Conservation (phyloP, 2,888 invertebrate species). For the Harpalus rubripes region DNA sequence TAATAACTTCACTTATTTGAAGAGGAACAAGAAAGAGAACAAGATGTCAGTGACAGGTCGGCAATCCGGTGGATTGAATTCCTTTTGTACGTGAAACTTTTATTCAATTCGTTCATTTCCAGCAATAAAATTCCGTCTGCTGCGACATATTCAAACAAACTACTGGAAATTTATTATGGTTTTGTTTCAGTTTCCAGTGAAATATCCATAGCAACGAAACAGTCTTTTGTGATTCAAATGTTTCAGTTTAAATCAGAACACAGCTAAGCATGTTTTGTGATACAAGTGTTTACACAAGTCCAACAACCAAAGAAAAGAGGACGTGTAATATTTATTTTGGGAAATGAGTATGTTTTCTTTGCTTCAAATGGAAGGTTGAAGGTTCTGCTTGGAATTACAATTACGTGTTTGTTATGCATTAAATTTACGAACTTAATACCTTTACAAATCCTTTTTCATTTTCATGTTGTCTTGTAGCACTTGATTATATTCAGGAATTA, state of each 20-base stretch:
- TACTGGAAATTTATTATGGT: slow-evolving; percentile 24
- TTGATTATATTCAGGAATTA: not conserved
- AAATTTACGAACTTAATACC: slow-evolving; percentile 20
- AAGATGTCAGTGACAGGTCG: slow-evolving; percentile 10
- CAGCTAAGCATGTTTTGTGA: slow-evolving; percentile 15
- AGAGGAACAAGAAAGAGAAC: not conserved
- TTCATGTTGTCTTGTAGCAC: not conserved
- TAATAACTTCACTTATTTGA: not conserved
- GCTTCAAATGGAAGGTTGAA: slow-evolving; percentile 1
- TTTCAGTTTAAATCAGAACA: slow-evolving; percentile 27
- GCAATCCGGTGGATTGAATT: slow-evolving; percentile 7
- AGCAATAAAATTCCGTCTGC: not conserved
- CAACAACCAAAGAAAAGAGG: slow-evolving; percentile 18
- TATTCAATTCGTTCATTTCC: slow-evolving; percentile 28
- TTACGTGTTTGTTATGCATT: slow-evolving; percentile 27
- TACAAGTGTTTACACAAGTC: slow-evolving; percentile 15
- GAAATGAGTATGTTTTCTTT: slow-evolving; percentile 26
- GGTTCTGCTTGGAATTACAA: not conserved
- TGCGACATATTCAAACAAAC: not conserved
- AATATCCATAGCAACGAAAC: slow-evolving; percentile 14
- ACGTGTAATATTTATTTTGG: slow-evolving; percentile 32
- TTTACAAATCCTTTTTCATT: slow-evolving; percentile 15
- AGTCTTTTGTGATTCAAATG: slow-evolving; percentile 40
- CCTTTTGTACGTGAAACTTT: not conserved
- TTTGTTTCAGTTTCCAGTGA: slow-evolving; percentile 5